phyloP scores from a whole-genome alignment of 2,797 vertebrate genomes.

The Alosa sapidissima region DNA sequence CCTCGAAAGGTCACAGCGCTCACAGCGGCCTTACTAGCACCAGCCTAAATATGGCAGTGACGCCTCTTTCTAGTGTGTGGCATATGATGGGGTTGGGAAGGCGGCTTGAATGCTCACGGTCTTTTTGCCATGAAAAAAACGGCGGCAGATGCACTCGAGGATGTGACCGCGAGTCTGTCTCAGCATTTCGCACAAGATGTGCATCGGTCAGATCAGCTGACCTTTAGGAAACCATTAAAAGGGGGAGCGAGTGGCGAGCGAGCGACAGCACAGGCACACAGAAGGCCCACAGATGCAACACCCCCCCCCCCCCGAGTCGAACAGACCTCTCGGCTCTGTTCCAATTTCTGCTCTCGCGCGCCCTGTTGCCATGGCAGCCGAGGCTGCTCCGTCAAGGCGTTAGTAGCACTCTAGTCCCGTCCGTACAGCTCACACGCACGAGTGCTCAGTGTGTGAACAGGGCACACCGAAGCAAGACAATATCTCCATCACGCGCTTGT shows the following conservation, averaged over 20 bases:
- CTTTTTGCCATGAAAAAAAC: not conserved
- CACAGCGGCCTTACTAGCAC: not conserved
- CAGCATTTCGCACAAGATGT: not conserved
- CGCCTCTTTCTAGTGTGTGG: not conserved
- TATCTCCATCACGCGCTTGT: not conserved
- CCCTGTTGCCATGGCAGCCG: conserved; percentile 10
- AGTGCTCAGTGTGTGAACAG: not conserved
- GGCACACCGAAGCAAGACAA: not conserved
- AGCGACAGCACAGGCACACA: not conserved
- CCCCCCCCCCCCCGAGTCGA: not conserved
- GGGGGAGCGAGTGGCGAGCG: not conserved
- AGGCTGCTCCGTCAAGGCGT: not conserved
- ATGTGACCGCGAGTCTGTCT: not conserved
- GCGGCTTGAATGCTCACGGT: not conserved
- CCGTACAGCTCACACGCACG: not conserved
- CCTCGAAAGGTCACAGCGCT: not conserved
- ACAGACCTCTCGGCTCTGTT: conserved; percentile 18
- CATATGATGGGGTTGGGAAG: not conserved
- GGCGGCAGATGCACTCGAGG: not conserved
- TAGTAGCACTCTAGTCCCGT: not conserved
- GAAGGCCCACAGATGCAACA: conserved; percentile 10
- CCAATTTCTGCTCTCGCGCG: not conserved
- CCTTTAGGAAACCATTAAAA: not conserved
- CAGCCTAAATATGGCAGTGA: not conserved
- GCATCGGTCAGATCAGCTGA: not conserved